phyloP scores from a whole-genome alignment of 1,140 invertebrate genomes.

The Zaprionus ornatus region DNA sequence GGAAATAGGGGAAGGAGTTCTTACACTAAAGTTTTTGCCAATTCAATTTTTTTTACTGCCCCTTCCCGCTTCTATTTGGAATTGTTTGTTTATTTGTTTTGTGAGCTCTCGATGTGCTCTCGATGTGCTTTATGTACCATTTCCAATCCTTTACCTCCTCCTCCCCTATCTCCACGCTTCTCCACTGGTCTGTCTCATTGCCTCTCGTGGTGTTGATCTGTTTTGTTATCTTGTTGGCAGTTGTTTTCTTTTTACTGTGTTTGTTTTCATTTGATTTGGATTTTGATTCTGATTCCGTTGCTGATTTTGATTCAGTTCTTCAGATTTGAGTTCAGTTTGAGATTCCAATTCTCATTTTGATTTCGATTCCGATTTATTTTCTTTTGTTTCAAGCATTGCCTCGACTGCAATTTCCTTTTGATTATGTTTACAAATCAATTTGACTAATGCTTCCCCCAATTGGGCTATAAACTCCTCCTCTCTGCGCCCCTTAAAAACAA shows the following conservation, averaged over 20 bases:
- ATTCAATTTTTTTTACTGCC: conserved; percentile 23
- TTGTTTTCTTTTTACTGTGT: background rate
- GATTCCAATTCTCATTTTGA: background rate
- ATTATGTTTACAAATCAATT: conserved; percentile 74
- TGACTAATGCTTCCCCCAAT: conserved; percentile 68
- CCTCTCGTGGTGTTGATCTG: conserved; percentile 16
- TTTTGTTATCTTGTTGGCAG: conserved; percentile 26
- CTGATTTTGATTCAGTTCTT: conserved; percentile 10
- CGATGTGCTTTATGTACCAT: background rate
- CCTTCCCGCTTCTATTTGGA: background rate
- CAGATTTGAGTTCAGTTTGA: background rate
- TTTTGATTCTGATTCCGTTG: conserved; percentile 7
- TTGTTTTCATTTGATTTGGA: conserved; percentile 27
- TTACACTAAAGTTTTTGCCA: conserved; percentile 11
- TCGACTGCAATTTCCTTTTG: conserved; percentile 57
- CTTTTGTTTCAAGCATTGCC: conserved; percentile 14
- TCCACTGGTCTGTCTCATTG: background rate
- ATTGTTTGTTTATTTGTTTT: conserved; percentile 24
- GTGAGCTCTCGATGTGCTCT: conserved; percentile 18
- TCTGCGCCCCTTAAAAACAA: background rate
- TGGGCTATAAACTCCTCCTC: conserved; percentile 38
- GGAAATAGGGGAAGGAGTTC: background rate
- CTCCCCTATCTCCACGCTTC: background rate
- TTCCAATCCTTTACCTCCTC: background rate
- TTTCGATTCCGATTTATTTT: conserved; percentile 16